Conservation (phyloP, 2,797 vertebrate species). For the Antennarius maculatus region DNA sequence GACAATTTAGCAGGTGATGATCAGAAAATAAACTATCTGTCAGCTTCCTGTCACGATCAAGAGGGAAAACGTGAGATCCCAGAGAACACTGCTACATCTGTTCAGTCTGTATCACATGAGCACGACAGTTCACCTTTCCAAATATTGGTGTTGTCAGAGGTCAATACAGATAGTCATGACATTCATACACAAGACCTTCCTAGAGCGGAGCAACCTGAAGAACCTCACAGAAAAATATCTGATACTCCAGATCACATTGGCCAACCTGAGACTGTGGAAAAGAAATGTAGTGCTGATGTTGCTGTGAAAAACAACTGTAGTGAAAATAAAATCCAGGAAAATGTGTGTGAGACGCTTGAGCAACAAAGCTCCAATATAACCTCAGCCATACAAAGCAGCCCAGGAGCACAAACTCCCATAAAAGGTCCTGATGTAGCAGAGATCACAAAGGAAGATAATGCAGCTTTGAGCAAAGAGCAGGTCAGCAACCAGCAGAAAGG, state of each 20-base stretch:
- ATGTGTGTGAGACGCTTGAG: slow-evolving; percentile 36
- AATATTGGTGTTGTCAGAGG: slow-evolving; percentile 45
- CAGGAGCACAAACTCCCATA: slow-evolving; percentile 47
- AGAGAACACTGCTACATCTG: slow-evolving; percentile 45
- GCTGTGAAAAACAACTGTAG: slow-evolving; percentile 34
- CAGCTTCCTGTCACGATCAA: slow-evolving; percentile 57
- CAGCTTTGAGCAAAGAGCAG: slow-evolving; percentile 45
- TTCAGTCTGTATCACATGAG: slow-evolving; percentile 48
- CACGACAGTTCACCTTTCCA: slow-evolving; percentile 50
- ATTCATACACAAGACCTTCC: slow-evolving; percentile 31
- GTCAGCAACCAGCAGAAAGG: slow-evolving; percentile 47
- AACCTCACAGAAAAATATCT: slow-evolving; percentile 31
- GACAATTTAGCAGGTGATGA: slow-evolving; percentile 31
- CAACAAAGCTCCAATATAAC: slow-evolving; percentile 53
- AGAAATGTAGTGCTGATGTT: slow-evolving; percentile 19
- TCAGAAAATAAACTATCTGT: slow-evolving; percentile 46
- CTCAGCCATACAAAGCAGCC: slow-evolving; percentile 45
- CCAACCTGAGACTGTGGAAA: slow-evolving; percentile 38
- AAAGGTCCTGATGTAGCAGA: slow-evolving; percentile 58
- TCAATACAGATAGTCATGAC: slow-evolving; percentile 31
- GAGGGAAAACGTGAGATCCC: slow-evolving; percentile 26
- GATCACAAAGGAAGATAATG: slow-evolving; percentile 59
- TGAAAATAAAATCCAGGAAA: slow-evolving; percentile 53
- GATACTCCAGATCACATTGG: slow-evolving; percentile 10
- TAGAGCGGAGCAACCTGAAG: slow-evolving; percentile 41